Evolutionary conservation across 23 tunicate genomes (phyloP).

Genomic region (Clavelina lepadiformis): DNA sequence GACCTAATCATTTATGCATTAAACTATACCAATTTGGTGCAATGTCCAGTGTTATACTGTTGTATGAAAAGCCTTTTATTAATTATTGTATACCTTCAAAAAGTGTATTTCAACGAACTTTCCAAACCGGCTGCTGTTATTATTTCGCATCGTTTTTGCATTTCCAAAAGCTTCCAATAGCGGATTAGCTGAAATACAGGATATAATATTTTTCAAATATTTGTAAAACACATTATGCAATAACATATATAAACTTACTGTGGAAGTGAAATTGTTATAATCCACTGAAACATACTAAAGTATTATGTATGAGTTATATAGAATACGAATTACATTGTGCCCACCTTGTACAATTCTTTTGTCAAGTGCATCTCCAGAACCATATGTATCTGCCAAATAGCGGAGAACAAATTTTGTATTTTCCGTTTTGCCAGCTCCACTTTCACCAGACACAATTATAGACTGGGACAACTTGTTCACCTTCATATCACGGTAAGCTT

Average conservation of each 20-base stretch:
- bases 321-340: neutral
- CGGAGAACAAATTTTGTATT: slow-evolving; percentile 87
- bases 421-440: slow-evolving; percentile 98
- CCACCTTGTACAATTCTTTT: slow-evolving; percentile 85
- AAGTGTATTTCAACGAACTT: slow-evolving; percentile 94
- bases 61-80: no score
- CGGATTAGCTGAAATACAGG: slow-evolving; percentile 68
- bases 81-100: slow-evolving; percentile 22
- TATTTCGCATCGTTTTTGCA: slow-evolving; percentile 92
- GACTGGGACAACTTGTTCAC: slow-evolving; percentile 66
- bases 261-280: neutral
- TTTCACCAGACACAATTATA: slow-evolving; percentile 89
- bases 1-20: no score
- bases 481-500: slow-evolving; percentile 93
- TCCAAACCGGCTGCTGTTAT: slow-evolving; percentile 92
- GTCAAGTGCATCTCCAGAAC: slow-evolving; percentile 82
- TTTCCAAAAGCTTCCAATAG: slow-evolving; percentile 94
- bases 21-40: no score
- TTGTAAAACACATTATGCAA: neutral
- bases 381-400: slow-evolving; percentile 88
- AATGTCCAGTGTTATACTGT: no score
- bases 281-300: neutral
- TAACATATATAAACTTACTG: neutral
- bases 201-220: neutral
- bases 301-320: neutral